Conservation (phyloP, 2,113 vertebrate genomes). For the Apteryx mantelli region DNA sequence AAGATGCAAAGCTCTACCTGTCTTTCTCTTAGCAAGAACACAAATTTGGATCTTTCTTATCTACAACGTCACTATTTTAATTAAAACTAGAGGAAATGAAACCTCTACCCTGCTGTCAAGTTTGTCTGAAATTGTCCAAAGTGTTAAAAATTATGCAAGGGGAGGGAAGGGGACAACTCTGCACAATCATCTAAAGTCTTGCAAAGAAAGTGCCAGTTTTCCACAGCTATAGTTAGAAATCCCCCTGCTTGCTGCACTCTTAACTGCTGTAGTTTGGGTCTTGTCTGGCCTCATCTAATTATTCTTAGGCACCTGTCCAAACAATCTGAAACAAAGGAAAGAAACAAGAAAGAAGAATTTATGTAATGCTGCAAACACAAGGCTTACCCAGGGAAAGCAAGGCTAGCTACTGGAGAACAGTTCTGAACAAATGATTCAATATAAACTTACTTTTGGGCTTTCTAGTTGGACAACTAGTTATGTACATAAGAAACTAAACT, state of each 20-base stretch:
- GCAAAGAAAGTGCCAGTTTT: background rate
- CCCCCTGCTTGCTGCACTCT: background rate
- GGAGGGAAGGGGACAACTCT: background rate
- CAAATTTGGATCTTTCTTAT: background rate
- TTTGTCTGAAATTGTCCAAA: background rate
- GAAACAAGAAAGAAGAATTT: background rate
- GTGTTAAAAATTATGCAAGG: background rate
- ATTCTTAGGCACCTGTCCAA: background rate
- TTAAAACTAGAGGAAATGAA: background rate
- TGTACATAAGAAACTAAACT: background rate
- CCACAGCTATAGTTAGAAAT: background rate
- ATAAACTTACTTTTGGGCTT: background rate
- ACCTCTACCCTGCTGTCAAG: background rate
- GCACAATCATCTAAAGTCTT: background rate
- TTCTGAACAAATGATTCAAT: background rate
- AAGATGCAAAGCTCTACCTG: background rate
- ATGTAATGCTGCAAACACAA: background rate
- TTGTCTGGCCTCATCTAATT: background rate
- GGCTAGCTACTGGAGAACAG: background rate
- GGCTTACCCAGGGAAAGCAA: background rate
- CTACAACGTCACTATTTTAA: background rate
- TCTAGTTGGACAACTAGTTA: background rate
- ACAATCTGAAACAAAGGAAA: background rate
- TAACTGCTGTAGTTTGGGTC: background rate
- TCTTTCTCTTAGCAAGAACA: background rate